phyloP scores from a whole-genome alignment of 92 coral and sea anemone species.

The Epizoanthus scotinus region DNA sequence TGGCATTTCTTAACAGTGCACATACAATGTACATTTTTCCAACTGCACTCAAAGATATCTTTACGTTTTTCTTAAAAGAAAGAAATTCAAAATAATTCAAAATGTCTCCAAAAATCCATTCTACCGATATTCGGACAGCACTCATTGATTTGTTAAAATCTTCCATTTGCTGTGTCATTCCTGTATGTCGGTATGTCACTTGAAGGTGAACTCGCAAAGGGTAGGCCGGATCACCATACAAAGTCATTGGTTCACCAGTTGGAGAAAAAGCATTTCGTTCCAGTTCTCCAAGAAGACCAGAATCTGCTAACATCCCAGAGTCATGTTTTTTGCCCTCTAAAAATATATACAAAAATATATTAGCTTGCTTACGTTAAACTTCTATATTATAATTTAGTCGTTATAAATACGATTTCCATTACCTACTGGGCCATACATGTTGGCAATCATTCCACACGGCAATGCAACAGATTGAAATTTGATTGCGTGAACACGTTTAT shows the following conservation, averaged over 20 bases:
- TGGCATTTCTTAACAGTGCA: too few species aligned
- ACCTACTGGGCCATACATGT: constrained; percentile 15
- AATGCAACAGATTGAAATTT: constrained; percentile 11
- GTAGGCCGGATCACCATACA: constrained; percentile 1
- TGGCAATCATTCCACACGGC: constrained; percentile 11
- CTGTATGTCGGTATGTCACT: too few species aligned
- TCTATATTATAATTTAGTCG: not conserved
- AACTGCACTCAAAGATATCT: constrained; percentile 32
- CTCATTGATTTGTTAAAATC: constrained; percentile 30
- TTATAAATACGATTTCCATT: not conserved
- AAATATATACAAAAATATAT: not conserved
- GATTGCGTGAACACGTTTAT: not conserved
- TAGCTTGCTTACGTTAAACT: not conserved
- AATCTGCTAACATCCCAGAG: not conserved
- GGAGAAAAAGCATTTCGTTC: constrained; percentile 3
- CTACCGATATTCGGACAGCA: constrained; percentile 31
- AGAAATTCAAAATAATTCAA: constrained; percentile 39
- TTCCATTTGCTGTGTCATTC: not conserved
- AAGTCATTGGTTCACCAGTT: constrained; percentile 7
- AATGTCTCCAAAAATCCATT: constrained; percentile 36
- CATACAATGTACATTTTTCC: constrained; percentile 36
- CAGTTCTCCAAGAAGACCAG: not conserved
- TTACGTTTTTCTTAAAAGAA: constrained; percentile 34
- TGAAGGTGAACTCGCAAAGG: not conserved
- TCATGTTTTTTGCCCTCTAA: constrained; percentile 16